Base-by-base conservation (phyloP, 2,113 vertebrate species). In the Phaethon lepturus region DNA sequence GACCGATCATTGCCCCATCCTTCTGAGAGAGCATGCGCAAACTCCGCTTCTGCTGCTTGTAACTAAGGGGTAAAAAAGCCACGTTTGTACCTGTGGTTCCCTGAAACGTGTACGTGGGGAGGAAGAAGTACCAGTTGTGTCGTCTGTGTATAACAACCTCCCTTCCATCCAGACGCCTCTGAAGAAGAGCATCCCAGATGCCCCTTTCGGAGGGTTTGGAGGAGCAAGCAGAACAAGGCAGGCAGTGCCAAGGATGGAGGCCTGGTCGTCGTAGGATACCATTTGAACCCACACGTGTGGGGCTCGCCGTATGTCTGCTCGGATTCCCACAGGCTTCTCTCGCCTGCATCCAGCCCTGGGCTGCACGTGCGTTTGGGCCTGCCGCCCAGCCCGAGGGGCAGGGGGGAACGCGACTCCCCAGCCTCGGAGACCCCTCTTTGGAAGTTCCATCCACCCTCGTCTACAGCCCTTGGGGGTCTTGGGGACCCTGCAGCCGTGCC, bases 1-100 rank as follows among this genome's bases (percentile, higher is more conserved):
- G 5, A 2, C 53, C 25, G 33, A 22, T 49, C 87, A 10, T 26
- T 47, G 13, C 53, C 58, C 60, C 87, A 9, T 81, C 86, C 66
- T 71, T 88, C 73, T 62, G 83, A 16, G 71, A 45, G 67, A 79
- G 94, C 91, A 90, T 91, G 87, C 82, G 63, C 79, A n/a, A 91
- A 59, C 60, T 84, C 91, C 90, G 59, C 64, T 93, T 84, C 62
- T 85, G 15, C 92, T 91, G 86, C 83, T 78, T 92, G 90, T 88
- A 88, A 74, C 62, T 63, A 33, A 4, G 6, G 83, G 88, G 40
- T 66, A 5, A 56, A 71, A 72, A 53, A 29, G 5, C 0, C 18
- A 9, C 1, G 2, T 76, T 79, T 79, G 80, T 62, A 50, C 73
- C 74, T 83, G 64, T 68, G 84, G 75, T 90, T 86, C 49, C 62